phyloP scores from a whole-genome alignment of 2,113 vertebrate genomes.

The Lamprologus callipterus region DNA sequence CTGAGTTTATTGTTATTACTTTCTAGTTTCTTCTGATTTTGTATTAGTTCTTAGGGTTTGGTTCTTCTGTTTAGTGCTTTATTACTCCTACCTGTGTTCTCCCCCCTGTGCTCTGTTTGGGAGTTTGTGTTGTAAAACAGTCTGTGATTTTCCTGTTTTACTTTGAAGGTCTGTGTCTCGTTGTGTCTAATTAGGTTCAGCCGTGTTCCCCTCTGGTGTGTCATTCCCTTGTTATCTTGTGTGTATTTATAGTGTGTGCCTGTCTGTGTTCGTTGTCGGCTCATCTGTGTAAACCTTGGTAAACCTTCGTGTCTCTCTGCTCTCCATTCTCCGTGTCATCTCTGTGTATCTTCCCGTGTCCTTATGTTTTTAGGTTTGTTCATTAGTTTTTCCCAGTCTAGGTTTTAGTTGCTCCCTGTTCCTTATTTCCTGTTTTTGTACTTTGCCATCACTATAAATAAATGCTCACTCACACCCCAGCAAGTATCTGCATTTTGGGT shows the following conservation, averaged over 20 bases:
- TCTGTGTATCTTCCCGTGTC: background rate
- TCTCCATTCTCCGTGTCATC: background rate
- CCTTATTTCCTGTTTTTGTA: background rate
- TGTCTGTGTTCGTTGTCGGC: background rate
- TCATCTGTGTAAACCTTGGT: background rate
- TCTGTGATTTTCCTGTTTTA: background rate
- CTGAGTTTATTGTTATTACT: background rate
- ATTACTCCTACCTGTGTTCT: background rate
- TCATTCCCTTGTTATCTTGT: background rate
- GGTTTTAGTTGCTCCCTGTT: background rate
- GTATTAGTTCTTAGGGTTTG: background rate
- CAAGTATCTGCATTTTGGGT: background rate
- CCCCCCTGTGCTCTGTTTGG: background rate
- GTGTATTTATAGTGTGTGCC: background rate
- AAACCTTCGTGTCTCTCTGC: background rate
- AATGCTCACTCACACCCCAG: background rate
- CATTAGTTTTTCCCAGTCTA: background rate
- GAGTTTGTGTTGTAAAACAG: background rate
- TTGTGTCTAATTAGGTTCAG: background rate
- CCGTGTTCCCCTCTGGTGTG: background rate
- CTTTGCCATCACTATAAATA: background rate
- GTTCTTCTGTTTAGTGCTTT: background rate
- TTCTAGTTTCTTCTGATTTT: background rate
- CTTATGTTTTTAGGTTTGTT: background rate
- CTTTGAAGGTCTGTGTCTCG: background rate